Conservation (phyloP, 2,797 vertebrate genomes). For the Loriculus beryllinus region DNA sequence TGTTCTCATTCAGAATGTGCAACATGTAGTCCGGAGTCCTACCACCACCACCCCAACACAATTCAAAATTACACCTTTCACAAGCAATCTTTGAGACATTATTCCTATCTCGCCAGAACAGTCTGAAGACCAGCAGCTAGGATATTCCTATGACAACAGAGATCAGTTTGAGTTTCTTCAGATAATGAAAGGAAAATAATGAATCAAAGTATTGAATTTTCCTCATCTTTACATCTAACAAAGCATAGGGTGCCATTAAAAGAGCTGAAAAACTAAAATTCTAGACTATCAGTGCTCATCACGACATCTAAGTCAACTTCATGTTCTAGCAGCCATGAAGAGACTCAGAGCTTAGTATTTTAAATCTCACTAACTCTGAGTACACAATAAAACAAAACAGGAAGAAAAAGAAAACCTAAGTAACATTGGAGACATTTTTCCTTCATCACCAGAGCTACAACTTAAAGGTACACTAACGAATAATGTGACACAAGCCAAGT, state of each 20-base stretch:
- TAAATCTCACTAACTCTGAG: neutral
- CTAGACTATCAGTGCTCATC: neutral
- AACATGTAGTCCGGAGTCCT: neutral
- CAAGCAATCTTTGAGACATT: accelerated
- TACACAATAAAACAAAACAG: neutral
- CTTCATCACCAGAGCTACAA: neutral
- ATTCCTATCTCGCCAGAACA: neutral
- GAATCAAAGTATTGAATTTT: neutral
- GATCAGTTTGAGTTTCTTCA: neutral
- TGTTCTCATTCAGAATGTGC: neutral
- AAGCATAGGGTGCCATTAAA: neutral
- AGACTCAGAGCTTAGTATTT: neutral
- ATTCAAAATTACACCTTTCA: neutral
- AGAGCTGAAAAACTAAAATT: neutral
- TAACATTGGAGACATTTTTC: neutral
- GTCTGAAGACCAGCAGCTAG: neutral
- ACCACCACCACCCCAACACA: neutral
- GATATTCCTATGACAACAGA: neutral
- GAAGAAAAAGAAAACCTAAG: neutral
- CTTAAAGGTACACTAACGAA: neutral
- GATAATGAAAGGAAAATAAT: neutral
- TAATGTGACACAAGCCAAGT: neutral
- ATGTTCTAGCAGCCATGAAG: neutral
- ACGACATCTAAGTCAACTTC: neutral
- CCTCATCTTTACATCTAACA: neutral